A percentile compares a stretch with the other conserved stretches of the same genome.
Conservation (phyloP, 2,888 invertebrate species). For the Clitarchus hookeri region DNA sequence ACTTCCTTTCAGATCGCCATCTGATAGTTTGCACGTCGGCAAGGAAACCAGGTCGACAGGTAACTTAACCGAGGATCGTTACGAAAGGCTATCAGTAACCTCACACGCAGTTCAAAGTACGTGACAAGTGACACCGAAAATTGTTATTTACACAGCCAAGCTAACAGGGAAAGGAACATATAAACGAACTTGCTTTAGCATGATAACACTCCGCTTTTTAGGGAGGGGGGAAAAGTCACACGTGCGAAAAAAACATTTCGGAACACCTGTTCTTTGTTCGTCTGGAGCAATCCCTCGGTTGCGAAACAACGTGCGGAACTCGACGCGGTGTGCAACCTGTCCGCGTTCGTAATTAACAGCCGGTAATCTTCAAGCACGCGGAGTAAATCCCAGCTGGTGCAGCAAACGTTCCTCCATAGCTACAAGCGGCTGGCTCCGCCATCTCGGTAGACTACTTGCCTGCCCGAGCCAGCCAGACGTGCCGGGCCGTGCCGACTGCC, state of each 20-base stretch:
- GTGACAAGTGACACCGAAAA: not conserved
- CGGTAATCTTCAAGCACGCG: not conserved
- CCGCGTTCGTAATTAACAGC: not conserved
- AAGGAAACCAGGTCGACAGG: not conserved
- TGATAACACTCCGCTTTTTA: not conserved
- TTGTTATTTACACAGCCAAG: not conserved
- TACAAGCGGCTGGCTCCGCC: not conserved
- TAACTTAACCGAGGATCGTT: not conserved
- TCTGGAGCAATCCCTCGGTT: not conserved
- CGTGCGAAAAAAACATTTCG: not conserved
- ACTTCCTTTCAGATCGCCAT: not conserved
- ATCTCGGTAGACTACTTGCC: not conserved
- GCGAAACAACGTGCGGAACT: not conserved
- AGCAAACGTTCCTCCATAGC: not conserved
- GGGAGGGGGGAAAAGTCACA: not conserved
- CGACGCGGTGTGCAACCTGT: not conserved
- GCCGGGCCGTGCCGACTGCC: conserved; percentile 14
- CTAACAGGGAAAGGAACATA: not conserved
- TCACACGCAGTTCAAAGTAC: not conserved
- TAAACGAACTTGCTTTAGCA: too few relatives aligned
- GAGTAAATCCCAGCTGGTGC: not conserved
- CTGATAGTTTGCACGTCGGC: not conserved
- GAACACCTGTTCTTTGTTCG: not conserved
- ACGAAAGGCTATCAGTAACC: not conserved
- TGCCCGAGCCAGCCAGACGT: not conserved